Base-by-base conservation (phyloP, 2,797 vertebrate species). In the Australoheros facetus region DNA sequence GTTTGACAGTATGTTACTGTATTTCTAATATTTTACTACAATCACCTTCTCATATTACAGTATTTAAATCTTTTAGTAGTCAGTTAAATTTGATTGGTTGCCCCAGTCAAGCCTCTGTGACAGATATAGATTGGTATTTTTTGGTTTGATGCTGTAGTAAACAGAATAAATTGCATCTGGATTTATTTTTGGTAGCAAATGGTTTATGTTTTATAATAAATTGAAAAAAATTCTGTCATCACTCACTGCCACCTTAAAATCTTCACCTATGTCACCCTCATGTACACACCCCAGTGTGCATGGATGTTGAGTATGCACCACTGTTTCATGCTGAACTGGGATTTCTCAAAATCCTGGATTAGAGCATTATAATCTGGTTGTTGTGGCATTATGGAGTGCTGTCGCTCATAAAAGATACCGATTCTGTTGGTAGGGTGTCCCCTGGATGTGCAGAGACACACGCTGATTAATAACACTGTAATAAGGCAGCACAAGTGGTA, bases 341-440 rank as follows among this genome's bases (percentile, higher is more conserved):
- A 92, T 93, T 89, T 32, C 90, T 85, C 48, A 73, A 92, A 93
- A 94, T 93, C 94, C 90, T 73, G 91, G 94, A 93, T 95, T 94
- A 94, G 72, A 86, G 79, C 77, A 75, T 88, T 80, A 82, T 95
- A 94, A 94, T 94, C 93, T 90, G 79, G 81, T 81, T 82, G 91
- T 90, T 77, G 84, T 87, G 79, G 87, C 71, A 60, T 85, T 83
- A 75, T 83, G 76, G 86, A 73, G 80, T 78, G 34, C 79, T 73
- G 71, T 79, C 76, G 82, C 79, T 88, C 85, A 81, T 73, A 72
- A 83, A 75, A 85, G 74, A 71, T 81, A 82, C 60, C 76, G 79
- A 78, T 73, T 42, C 54, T 28, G 54, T 88, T 53, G 57, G 59
- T 55, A 64, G 48, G n/a, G 64, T 66, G 21, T 56, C 26, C 13